Evolutionary conservation across 2,797 vertebrate genomes (phyloP), one percentile per base, ranked within the genome.

Genomic region (Poeciliopsis paucimaculata): DNA sequence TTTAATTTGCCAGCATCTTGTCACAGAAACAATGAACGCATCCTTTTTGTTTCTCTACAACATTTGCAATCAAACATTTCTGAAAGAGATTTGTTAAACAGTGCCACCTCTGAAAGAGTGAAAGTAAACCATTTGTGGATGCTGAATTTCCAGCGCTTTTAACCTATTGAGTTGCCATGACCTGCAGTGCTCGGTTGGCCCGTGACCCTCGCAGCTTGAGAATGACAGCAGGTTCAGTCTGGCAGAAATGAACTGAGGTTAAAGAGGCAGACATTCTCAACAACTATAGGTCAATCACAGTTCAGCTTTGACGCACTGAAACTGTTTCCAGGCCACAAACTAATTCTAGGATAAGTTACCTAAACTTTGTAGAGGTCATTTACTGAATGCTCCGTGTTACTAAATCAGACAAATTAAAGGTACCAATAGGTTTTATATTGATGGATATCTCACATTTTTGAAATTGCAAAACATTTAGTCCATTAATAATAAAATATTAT

Each of bases 201-300:
- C 0, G 0, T 75, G 68, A 82, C 13, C 41, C 46, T 73, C 43
- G 51, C 80, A 81, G 77, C 51, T 66, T 77, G 77, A 82, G 34
- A 74, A n/a, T 55, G 34, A 83, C 83, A 76, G 77, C 78, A 73
- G 53, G 46, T 45, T 46, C 5, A 16, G 64, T 20, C 75, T 43
- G 77, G 66, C 28, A 46, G 47, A 78, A 82, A 72, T 77, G 72
- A 47, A 66, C 47, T 39, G 15, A 73, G 76, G 70, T 72, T 83
- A 64, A 80, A 75, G 36, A 60, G 43, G 70, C n/a, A 72, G 75
- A 28, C 49, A 39, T 31, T 34, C 62, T 47, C 20, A 26, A 75
- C 15, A 53, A 31, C 72, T 13, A 49, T 12, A 49, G 71, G 78
- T 87, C 76, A 81, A 55, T 75, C 7, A 62, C 45, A 82, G 83